phyloP scores from a whole-genome alignment of 2,888 invertebrate genomes.

The Eudasyphora cyanicolor region DNA sequence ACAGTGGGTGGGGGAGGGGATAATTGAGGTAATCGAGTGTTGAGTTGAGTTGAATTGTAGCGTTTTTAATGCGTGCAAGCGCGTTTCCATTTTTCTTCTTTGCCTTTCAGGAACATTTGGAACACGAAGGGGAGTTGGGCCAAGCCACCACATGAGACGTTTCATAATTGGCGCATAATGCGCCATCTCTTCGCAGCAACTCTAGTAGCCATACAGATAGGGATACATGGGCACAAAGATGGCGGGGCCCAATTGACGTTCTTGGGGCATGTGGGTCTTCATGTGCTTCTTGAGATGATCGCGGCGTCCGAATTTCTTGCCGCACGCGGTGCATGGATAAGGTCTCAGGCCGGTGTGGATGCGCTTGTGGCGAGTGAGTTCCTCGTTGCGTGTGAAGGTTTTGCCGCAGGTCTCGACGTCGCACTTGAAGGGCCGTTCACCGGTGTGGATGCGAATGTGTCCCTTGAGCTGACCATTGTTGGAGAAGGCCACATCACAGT shows the following conservation, averaged over 20 bases:
- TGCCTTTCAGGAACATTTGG: slow-evolving; percentile 47
- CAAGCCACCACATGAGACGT: slow-evolving; percentile 8
- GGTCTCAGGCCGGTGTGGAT: slow-evolving; percentile 94
- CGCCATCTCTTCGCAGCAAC: background rate
- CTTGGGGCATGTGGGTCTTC: slow-evolving; percentile 88
- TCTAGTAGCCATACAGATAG: slow-evolving; percentile 83
- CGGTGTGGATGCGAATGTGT: slow-evolving; percentile 94
- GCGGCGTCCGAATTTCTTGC: slow-evolving; percentile 95
- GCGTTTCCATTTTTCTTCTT: slow-evolving; percentile 38
- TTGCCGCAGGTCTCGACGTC: slow-evolving; percentile 92
- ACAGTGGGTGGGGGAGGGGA: too few species aligned
- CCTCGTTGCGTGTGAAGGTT: slow-evolving; percentile 95
- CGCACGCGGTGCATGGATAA: slow-evolving; percentile 92
- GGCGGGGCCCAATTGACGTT: slow-evolving; percentile 84
- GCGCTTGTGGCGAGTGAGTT: slow-evolving; percentile 93
- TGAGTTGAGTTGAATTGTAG: slow-evolving; percentile 26
- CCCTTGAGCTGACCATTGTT: slow-evolving; percentile 96
- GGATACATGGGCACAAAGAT: slow-evolving; percentile 84
- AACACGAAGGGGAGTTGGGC: background rate
- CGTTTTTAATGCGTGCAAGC: slow-evolving; percentile 61
- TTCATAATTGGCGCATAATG: too few species aligned
- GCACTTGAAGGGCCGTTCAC: slow-evolving; percentile 93
- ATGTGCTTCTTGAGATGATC: slow-evolving; percentile 97
- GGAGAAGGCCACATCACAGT: slow-evolving; percentile 94
- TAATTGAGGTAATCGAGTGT: slow-evolving; percentile 60